Evolutionary conservation across 1,140 invertebrate species (phyloP), one percentile per base, ranked within the genome.

Genomic region (Augochlora pura): DNA sequence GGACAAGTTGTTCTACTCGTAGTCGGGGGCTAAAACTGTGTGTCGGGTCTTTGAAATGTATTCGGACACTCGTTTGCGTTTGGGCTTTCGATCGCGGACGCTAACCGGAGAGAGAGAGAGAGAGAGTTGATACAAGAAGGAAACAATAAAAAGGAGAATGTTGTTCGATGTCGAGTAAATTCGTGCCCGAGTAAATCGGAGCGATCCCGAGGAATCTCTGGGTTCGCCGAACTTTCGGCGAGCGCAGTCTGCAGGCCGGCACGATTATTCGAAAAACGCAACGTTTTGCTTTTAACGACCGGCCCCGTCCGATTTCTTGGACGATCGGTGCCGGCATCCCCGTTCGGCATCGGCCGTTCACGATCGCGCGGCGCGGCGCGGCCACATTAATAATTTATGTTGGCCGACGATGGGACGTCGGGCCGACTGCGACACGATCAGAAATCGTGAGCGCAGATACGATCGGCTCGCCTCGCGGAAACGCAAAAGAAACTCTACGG

Each of bases 321-420:
- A 62, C 63, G 78, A 84, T 81, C 78, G 68, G 70, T 32, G 63
- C 4, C 60, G 63, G 57, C 81, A 75, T 80, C 82, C 74, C 66
- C 49, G 49, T 60, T 23, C 70, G 82, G 52, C 49, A 54, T 23
- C 70, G 82, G 52, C 49, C 67, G 84, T 85, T 86, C 85, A 86
- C 84, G 86, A 87, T 87, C 87, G 76, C 87, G 76, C 67, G 73
- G 69, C 87, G 76, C 67, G 73, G 69, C 82, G 80, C 66, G 81
- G 88, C 77, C 66, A 83, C 88, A 89, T 89, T 87, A 88, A 89
- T 90, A 90, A 89, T 90, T 90, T 90, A 89, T 89, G 81, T 83
- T 77, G 81, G 81, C 54, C 83, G 63, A 84, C 84, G 83, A 89
- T 87, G 88, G 64, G 71, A 80, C 81, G 88, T 84, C 84, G 80